Conservation (phyloP, 2,113 vertebrate species). For the Pantherophis guttatus region DNA sequence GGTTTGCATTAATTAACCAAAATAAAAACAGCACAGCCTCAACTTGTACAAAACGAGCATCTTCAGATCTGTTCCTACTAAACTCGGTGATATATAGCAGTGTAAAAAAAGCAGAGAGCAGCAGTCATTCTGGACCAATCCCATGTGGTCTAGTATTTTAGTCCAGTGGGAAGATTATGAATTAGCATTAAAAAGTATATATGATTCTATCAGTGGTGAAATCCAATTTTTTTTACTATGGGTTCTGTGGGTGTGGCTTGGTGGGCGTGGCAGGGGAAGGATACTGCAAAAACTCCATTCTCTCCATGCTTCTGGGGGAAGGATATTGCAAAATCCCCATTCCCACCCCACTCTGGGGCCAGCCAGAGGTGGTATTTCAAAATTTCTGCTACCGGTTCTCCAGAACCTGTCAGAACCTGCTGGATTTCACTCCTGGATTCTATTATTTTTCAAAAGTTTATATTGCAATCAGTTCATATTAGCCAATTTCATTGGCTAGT, state of each 20-base stretch:
- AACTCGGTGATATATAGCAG: background rate
- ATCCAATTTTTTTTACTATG: too few species aligned
- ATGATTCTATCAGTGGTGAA: background rate
- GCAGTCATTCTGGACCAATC: background rate
- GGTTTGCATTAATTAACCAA: conserved; percentile 64
- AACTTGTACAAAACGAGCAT: conserved; percentile 53
- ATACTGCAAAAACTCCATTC: too few species aligned
- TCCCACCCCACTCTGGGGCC: too few species aligned
- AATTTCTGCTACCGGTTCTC: too few species aligned
- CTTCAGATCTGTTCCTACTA: conserved; percentile 17
- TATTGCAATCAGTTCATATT: background rate
- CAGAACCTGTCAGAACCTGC: too few species aligned
- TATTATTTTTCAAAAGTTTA: background rate
- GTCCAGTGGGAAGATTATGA: background rate
- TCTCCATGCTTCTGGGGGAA: too few species aligned
- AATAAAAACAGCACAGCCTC: conserved; percentile 69
- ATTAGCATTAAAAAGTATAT: background rate
- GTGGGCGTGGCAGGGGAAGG: too few species aligned
- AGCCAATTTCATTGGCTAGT: background rate
- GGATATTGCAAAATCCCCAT: too few species aligned
- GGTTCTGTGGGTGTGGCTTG: too few species aligned
- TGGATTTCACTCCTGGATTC: too few species aligned
- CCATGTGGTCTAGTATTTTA: background rate
- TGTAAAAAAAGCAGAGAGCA: background rate
- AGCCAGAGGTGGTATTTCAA: too few species aligned